Conservation (phyloP, 2,113 vertebrate species). For the Odocoileus hemionus region DNA sequence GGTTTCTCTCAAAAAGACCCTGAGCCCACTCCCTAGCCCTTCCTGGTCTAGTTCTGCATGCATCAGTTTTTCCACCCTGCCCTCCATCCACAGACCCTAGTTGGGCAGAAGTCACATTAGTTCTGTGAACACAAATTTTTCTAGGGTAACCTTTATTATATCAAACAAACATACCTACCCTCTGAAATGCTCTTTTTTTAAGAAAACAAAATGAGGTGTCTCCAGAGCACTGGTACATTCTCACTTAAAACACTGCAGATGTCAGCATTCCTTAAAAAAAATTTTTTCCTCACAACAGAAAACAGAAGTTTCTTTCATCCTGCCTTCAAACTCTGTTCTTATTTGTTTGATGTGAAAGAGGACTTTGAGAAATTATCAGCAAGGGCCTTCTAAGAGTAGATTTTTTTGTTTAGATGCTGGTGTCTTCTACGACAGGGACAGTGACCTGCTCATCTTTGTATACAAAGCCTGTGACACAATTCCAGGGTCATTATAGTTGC, state of each 20-base stretch:
- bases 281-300: not conserved
- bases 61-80: not conserved
- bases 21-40: not conserved
- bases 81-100: not conserved
- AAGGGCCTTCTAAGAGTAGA: not conserved
- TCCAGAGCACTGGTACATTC: not conserved
- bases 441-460: not conserved
- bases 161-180: not conserved
- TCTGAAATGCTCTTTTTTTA: not conserved
- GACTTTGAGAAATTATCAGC: not conserved
- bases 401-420: not conserved
- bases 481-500: not conserved
- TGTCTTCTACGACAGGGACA: not conserved
- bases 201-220: not conserved
- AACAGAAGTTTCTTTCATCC: slow-evolving; percentile 7
- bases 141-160: not conserved
- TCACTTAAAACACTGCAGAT: not conserved
- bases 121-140: not conserved
- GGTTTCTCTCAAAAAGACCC: not conserved
- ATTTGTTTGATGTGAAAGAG: not conserved
- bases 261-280: not conserved
- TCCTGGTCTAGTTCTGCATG: not conserved
- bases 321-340: not conserved
- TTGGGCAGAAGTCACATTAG: not conserved
- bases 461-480: not conserved